phyloP scores from a whole-genome alignment of 2,888 invertebrate genomes.

The Hypomecis punctinalis region DNA sequence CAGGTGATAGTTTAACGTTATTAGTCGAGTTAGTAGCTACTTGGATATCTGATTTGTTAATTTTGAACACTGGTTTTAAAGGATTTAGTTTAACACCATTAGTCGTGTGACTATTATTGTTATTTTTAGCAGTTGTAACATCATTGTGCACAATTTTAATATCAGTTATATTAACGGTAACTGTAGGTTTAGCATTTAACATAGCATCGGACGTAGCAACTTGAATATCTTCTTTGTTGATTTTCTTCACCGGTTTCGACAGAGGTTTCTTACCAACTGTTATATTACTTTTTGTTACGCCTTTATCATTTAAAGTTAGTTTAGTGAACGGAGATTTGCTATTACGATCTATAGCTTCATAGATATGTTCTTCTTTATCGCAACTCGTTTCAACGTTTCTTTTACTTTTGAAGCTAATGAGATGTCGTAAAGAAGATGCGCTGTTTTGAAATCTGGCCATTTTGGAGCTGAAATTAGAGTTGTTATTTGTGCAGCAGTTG shows the following conservation, averaged over 20 bases:
- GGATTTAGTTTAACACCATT: conserved; percentile 37
- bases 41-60: neutral
- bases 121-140: no score
- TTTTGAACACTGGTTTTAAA: neutral
- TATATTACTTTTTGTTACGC: neutral
- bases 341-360: conserved; percentile 5
- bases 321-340: conserved; percentile 6
- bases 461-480: conserved; percentile 40
- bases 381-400: conserved; percentile 20
- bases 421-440: conserved; percentile 38
- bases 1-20: neutral
- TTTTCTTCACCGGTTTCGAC: conserved; percentile 62
- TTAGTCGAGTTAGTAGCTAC: neutral
- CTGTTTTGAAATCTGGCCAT: conserved; percentile 47
- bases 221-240: conserved; percentile 71
- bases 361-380: conserved; percentile 25
- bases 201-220: conserved; percentile 46
- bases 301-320: neutral
- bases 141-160: no score
- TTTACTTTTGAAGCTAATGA: conserved; percentile 22
- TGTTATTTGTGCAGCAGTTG: conserved; percentile 41
- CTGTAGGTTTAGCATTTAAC: no score
- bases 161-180: no score
- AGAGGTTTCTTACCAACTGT: conserved; percentile 42
- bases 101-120: neutral